A percentile compares a stretch with the other conserved stretches of the same genome.
Conservation (phyloP, 2,888 invertebrate species). For the Agelastica alni region DNA sequence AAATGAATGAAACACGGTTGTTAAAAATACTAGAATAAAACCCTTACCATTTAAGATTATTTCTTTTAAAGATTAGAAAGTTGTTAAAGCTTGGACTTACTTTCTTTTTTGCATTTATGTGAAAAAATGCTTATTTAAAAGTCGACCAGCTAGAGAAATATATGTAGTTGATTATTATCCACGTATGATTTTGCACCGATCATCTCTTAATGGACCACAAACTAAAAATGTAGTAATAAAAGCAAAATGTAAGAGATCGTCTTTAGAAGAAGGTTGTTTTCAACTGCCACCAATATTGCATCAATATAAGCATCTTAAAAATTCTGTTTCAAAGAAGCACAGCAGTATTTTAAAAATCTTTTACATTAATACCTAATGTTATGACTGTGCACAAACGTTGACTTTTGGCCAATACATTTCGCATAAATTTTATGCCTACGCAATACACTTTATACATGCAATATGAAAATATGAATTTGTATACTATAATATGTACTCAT, state of each 20-base stretch:
- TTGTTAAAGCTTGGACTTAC: not conserved
- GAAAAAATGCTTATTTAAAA: not conserved
- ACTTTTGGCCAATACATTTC: not conserved
- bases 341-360: not conserved
- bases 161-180: not conserved
- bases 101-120: not conserved
- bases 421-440: too few species aligned
- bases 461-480: too few species aligned
- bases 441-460: too few species aligned
- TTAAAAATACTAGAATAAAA: not conserved
- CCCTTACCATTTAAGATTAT: not conserved
- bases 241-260: not conserved
- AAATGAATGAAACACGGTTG: not conserved
- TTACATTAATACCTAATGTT: not conserved
- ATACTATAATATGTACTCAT: not conserved
- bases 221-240: not conserved
- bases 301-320: not conserved
- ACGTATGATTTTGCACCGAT: not conserved
- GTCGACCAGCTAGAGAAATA: not conserved
- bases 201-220: not conserved
- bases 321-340: not conserved
- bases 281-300: not conserved
- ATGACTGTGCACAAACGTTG: not conserved
- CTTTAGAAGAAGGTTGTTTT: not conserved
- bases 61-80: not conserved